phyloP scores from a whole-genome alignment of 2,113 vertebrate genomes.

The Piprites chloris region DNA sequence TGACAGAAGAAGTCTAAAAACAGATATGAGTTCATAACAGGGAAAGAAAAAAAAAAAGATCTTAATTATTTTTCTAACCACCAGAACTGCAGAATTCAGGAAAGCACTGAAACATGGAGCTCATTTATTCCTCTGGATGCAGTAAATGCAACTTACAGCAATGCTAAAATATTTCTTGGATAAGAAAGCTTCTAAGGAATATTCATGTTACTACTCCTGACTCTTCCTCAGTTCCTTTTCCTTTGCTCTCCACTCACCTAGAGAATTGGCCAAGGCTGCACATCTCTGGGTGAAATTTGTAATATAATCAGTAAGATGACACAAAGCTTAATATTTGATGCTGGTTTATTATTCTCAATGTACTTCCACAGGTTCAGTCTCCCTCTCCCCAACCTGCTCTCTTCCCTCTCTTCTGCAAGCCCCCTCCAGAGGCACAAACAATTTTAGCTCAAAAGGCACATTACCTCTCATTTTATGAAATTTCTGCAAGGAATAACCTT shows the following conservation, averaged over 20 bases:
- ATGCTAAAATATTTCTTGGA: neutral
- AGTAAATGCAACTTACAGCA: neutral
- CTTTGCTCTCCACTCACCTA: neutral
- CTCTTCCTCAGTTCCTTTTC: neutral
- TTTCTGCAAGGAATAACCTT: conserved; percentile 60
- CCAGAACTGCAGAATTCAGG: neutral
- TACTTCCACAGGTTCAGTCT: neutral
- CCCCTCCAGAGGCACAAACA: conserved; percentile 26
- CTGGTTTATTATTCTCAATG: neutral
- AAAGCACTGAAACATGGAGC: neutral
- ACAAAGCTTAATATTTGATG: conserved; percentile 7
- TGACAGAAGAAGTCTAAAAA: neutral
- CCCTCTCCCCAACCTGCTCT: neutral
- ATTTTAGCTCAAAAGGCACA: conserved; percentile 48
- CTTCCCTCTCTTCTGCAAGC: neutral
- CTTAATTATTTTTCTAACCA: neutral
- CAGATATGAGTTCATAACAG: neutral
- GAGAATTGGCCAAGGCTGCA: neutral
- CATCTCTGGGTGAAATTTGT: neutral
- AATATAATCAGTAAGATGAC: neutral
- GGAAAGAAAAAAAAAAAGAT: neutral
- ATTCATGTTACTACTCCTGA: neutral
- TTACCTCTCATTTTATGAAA: conserved; percentile 63
- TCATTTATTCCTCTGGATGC: neutral
- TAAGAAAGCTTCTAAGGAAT: neutral